Base-by-base conservation (phyloP, 2,113 vertebrate genomes). In the Ceyx melanurus region DNA sequence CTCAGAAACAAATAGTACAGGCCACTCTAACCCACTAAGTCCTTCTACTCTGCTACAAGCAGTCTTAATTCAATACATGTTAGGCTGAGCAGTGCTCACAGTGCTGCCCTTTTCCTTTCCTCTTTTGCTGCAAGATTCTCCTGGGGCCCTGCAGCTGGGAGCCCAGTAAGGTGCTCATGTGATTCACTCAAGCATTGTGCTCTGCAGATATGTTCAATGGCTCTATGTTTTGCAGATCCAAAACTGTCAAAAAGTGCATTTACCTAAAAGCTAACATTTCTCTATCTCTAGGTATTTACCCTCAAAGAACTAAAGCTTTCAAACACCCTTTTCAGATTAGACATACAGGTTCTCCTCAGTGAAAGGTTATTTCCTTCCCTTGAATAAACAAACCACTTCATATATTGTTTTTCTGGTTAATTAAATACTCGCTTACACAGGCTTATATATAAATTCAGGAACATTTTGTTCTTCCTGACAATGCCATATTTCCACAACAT, bases 381-480 rank as follows among this genome's bases (percentile, higher is more conserved):
- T 57, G 53, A 72, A 92, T 90, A 95, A 95, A 96, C 74, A 95
- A 95, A 91, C 20, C 61, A 82, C 66, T 94, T 54, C 45, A 89
- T 67, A 70, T 90, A n/a, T 71, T 67, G 43, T 62, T 93, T 91
- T 92, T 88, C 76, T 77, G 29, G 22, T 64, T 92, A 81, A 89
- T 54, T 70, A 80, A 94, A 93, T 86, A 79, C 79, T 94, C 57
- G 72, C 60, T 91, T 91, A 64, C 31, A 86, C 31, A 80, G 37
- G 54, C 16, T n/a, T 94, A 26, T 74, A 61, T 81, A 95, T 37
- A 94, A 95, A 88, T 72, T 64, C 31, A 26, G 70, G 79, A 93
- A 95, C 70, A 89, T 92, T 94, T 91, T 91, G 85, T 95, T 94
- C 54, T 70, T 81, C 74, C 60, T 61, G 54, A 92, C 70, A 70